These are phyloP conservation scores for Megaceryle torquata DNA, from an alignment of 2,113 vertebrate species.

Conservation along the genomic window DNA sequence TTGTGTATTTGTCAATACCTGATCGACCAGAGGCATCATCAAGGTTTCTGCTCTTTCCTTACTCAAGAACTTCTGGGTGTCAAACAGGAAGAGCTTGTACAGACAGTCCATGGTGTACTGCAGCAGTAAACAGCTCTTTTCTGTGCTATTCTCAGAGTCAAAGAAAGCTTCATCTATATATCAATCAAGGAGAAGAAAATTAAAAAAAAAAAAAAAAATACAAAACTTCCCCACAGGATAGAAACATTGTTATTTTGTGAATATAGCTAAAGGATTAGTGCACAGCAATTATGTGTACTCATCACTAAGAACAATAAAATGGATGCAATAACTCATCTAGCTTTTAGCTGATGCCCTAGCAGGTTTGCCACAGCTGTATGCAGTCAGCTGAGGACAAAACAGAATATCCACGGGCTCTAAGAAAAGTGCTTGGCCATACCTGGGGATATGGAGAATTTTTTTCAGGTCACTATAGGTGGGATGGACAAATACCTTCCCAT, in stretches of 20 bases:
- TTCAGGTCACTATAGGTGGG: background rate
- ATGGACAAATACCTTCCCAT: background rate
- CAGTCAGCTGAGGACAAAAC: background rate
- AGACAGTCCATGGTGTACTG: conserved; percentile 83
- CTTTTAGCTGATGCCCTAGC: background rate
- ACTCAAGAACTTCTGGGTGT: conserved; percentile 90
- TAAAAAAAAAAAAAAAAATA: background rate
- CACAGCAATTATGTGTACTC: background rate
- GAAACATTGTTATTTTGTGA: background rate
- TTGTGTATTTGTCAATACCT: conserved; percentile 77
- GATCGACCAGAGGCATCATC: conserved; percentile 87
- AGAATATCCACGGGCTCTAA: background rate
- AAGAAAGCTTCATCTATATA: conserved; percentile 82
- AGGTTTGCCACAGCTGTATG: background rate
- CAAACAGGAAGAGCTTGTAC: conserved; percentile 91
- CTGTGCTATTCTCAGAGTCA: conserved; percentile 69
- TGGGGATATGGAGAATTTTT: background rate
- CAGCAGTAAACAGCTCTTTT: conserved; percentile 84
- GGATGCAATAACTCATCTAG: background rate
- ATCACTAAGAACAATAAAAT: background rate
- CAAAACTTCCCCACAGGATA: background rate
- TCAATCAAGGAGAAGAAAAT: background rate
- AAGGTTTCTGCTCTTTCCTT: conserved; percentile 87
- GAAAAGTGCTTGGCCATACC: background rate
- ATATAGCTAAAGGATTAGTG: background rate